Evolutionary conservation across 2,888 invertebrate species (phyloP).

Genomic region (Dorcus parallelipipedus): DNA sequence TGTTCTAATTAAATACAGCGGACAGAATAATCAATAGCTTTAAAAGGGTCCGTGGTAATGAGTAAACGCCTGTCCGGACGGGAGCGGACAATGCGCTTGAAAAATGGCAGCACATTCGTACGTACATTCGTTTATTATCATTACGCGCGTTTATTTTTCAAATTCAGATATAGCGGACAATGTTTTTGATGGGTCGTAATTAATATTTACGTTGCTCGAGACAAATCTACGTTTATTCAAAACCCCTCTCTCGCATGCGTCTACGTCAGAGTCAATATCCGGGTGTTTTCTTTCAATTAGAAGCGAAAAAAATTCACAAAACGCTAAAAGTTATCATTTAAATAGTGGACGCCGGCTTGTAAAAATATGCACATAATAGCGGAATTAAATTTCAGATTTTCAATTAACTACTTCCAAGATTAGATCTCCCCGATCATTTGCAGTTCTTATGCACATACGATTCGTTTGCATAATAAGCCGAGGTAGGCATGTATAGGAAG

Average conservation of each 20-base stretch:
- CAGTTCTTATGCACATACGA: too few species aligned
- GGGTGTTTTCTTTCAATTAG: conserved; percentile 32
- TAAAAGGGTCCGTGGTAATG: conserved; percentile 28
- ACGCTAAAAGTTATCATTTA: not conserved
- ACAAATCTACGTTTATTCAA: conserved; percentile 12
- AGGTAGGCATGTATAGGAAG: too few species aligned
- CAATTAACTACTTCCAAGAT: too few species aligned
- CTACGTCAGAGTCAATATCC: conserved; percentile 28
- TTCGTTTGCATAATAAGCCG: too few species aligned
- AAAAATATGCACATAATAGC: too few species aligned
- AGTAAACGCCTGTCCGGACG: conserved; percentile 19
- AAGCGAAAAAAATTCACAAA: not conserved
- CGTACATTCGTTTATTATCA: conserved; percentile 18
- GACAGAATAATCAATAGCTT: conserved; percentile 45
- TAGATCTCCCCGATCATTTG: too few species aligned
- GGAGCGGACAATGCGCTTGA: conserved; percentile 4
- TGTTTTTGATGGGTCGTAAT: conserved; percentile 37
- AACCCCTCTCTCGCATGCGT: conserved; percentile 8
- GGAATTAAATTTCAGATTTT: too few species aligned
- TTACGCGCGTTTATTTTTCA: conserved; percentile 25
- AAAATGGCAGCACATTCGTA: conserved; percentile 4
- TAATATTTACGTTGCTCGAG: conserved; percentile 34
- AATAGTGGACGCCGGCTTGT: too few species aligned
- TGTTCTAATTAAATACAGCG: conserved; percentile 31
- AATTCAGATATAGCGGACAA: conserved; percentile 24